A percentile compares a stretch with the other conserved stretches of the same genome.
Evolutionary conservation across 2,888 invertebrate species (phyloP).

Genomic region (Digitonthophagus gazella): DNA sequence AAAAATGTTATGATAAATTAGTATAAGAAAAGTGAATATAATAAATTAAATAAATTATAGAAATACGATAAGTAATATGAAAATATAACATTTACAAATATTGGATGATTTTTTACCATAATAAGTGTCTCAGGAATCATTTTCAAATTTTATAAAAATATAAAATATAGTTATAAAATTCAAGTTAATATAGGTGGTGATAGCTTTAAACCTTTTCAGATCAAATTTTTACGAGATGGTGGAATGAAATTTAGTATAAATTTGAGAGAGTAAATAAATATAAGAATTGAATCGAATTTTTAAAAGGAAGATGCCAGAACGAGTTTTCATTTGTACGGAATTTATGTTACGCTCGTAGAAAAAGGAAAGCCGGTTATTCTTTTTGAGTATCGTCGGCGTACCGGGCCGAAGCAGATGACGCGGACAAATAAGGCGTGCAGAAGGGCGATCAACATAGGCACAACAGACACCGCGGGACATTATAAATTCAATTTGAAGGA

Average conservation of each 20-base stretch:
- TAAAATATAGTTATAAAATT: too few species aligned
- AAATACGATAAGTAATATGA: too few species aligned
- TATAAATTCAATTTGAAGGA: not conserved
- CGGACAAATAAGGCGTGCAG: not conserved
- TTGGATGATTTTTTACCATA: too few species aligned
- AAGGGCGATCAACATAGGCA: not conserved
- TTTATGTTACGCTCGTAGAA: not conserved
- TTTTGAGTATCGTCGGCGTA: not conserved
- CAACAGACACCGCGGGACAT: not conserved
- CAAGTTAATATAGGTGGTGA: too few species aligned
- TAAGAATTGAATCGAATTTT: not conserved
- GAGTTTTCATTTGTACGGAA: not conserved
- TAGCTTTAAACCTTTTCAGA: too few species aligned
- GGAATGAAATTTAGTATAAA: not conserved
- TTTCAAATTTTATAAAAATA: too few species aligned
- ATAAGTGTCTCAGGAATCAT: too few species aligned
- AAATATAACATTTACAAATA: too few species aligned
- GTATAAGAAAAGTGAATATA: too few species aligned
- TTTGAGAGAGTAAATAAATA: not conserved
- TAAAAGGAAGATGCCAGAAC: not conserved
- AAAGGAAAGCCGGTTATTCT: not conserved
- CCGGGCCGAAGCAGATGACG: not conserved
- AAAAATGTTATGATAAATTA: too few species aligned
- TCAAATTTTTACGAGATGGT: too few species aligned
- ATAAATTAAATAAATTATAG: too few species aligned